phyloP scores from a whole-genome alignment of 2,888 invertebrate genomes.

The Drosophila birchii region DNA sequence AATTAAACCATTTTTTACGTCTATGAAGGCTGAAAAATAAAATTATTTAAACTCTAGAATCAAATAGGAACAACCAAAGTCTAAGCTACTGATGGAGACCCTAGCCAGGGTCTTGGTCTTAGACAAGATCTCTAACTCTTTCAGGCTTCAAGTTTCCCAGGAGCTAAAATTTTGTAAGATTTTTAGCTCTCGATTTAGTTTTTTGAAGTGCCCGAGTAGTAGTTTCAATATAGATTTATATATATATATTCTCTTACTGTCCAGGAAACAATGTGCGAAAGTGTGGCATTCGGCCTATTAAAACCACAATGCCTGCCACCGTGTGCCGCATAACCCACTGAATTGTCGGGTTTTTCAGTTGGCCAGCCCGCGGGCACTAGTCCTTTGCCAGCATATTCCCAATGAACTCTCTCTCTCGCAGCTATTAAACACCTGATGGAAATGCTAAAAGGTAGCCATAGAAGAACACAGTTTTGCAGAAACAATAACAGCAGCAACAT shows the following conservation, averaged over 20 bases:
- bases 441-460: constrained; percentile 22
- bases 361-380: constrained; percentile 13
- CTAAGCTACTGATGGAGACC: neutral
- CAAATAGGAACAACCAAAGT: neutral
- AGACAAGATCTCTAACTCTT: no score
- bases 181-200: neutral
- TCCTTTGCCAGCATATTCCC: constrained; percentile 24
- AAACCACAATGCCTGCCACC: constrained; percentile 47
- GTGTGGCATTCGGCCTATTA: constrained; percentile 50
- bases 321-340: constrained; percentile 34
- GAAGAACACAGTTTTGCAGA: neutral
- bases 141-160: no score
- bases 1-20: neutral
- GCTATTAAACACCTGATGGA: constrained; percentile 43
- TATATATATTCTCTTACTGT: neutral
- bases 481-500: constrained; percentile 11
- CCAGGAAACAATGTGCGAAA: neutral
- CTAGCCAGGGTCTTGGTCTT: neutral
- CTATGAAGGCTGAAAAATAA: neutral
- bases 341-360: constrained; percentile 23
- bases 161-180: neutral
- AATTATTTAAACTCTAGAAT: neutral
- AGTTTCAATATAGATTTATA: constrained; percentile 1
- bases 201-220: neutral
- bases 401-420: constrained; percentile 27